Base-by-base conservation (phyloP, 2,888 invertebrate species). In the Drosophila koepferae region DNA sequence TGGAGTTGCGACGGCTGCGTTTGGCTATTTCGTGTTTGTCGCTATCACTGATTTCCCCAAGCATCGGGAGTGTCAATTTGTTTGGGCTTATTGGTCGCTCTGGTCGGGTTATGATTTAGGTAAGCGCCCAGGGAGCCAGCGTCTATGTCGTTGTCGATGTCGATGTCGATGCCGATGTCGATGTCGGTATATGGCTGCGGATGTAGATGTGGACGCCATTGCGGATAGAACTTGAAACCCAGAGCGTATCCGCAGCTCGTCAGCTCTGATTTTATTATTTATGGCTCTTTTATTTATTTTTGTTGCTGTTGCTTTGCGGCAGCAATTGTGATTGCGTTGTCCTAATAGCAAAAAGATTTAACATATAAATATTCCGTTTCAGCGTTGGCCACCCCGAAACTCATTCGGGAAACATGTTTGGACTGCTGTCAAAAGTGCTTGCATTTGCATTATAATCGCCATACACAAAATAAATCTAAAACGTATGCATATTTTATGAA, bases 381-480 rank as follows among this genome's bases (percentile, higher is more conserved):
- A 31, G 44, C 44, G 43, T 58, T 69, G 44, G n/a, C 23, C 40
- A 48, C 41, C 54, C 44, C 44, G 41, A 74, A 44, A 60, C 44
- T 51, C 74, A 73, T 65, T 66, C 63, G 67, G n/a, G 55, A 69
- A 83, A 71, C 62, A 71, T 72, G 69, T 85, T 77, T 68, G 66
- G 74, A 65, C 60, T 72, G 77, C 80, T 85, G 85, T 85, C 89
- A 88, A 72, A 88, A 86, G 74, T 77, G 74, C 68, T 85, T 86
- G 74, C 62, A 85, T 90, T 85, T 85, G 90, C 89, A 85, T 90
- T 89, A 89, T 80, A 85, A 85, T 90, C 86, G 84, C 71, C 64
- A 60, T 48, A 72, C 64, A 71, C 73, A 72, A 83, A 65, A 90
- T 86, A 88, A 86, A 90, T 85, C 81, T 80, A 67, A 86, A 83